These are phyloP conservation scores for Chrysocyon brachyurus DNA, from an alignment of 2,797 vertebrate species.

Conservation along the genomic window DNA sequence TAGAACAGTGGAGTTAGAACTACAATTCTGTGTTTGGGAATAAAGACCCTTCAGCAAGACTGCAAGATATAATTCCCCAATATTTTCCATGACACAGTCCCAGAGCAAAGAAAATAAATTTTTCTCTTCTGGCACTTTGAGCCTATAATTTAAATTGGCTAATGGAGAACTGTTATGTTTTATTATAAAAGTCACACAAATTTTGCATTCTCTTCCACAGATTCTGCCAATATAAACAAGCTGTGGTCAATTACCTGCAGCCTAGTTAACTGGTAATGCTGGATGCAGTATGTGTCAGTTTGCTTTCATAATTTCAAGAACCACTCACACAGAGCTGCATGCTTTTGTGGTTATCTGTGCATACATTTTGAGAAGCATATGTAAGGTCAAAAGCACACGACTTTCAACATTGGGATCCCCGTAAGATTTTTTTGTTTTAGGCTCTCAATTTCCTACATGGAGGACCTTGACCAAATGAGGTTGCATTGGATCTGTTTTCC, in stretches of 20 bases:
- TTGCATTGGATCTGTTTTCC: neutral
- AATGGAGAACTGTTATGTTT: neutral
- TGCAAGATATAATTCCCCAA: neutral
- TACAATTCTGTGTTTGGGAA: neutral
- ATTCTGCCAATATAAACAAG: neutral
- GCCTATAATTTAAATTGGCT: neutral
- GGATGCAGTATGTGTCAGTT: too few species aligned
- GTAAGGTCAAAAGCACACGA: neutral
- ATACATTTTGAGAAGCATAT: neutral
- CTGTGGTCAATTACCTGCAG: neutral
- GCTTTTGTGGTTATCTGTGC: neutral
- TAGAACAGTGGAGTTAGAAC: fast-evolving
- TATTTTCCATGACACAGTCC: neutral
- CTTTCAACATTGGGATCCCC: neutral
- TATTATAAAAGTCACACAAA: neutral
- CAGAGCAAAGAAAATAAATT: neutral
- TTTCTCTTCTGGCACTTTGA: neutral
- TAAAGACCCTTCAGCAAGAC: neutral
- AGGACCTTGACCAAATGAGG: neutral
- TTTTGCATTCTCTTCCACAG: neutral
- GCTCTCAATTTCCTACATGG: neutral
- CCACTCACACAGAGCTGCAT: neutral
- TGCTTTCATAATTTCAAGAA: neutral
- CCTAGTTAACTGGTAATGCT: neutral
- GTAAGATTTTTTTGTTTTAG: neutral